A percentile compares a stretch with the other conserved stretches of the same genome.
Evolutionary conservation across 2,797 vertebrate genomes (phyloP).

Genomic region (Hypotaenidia okinawae): DNA sequence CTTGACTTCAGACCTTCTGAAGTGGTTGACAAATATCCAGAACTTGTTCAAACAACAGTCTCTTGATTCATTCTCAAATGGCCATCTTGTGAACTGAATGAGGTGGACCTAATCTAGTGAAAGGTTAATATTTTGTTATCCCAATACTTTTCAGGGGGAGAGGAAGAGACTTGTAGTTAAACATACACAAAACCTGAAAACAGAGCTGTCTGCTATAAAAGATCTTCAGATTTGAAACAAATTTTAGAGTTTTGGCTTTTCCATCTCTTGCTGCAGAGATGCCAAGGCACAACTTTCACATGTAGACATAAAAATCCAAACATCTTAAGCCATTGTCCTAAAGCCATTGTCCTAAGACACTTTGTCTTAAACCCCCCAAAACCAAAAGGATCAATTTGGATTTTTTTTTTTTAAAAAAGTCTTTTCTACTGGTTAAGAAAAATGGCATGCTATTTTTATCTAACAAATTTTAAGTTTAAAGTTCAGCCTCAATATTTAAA

Average conservation of each 20-base stretch:
- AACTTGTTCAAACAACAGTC: neutral
- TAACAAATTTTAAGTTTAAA: neutral
- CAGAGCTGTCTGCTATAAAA: neutral
- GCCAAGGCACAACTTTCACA: neutral
- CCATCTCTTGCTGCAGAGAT: neutral
- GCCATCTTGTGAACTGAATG: neutral
- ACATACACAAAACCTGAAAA: neutral
- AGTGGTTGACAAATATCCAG: neutral
- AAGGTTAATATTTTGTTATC: neutral
- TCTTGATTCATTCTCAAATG: neutral
- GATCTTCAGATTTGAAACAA: neutral
- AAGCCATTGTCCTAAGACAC: neutral
- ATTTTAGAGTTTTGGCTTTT: neutral
- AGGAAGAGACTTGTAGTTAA: neutral
- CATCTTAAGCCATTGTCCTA: neutral
- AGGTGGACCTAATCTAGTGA: neutral
- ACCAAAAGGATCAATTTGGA: neutral
- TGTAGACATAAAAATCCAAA: neutral
- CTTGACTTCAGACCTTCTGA: neutral
- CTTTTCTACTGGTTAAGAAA: neutral
- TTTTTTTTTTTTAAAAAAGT: neutral
- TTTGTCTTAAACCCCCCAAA: neutral
- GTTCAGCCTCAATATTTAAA: slow-evolving; percentile 2
- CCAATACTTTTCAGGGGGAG: neutral
- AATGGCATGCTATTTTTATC: neutral